These are phyloP conservation scores for Eriocheir sinensis DNA, from an alignment of 1,140 invertebrate species.

Conservation along the genomic window DNA sequence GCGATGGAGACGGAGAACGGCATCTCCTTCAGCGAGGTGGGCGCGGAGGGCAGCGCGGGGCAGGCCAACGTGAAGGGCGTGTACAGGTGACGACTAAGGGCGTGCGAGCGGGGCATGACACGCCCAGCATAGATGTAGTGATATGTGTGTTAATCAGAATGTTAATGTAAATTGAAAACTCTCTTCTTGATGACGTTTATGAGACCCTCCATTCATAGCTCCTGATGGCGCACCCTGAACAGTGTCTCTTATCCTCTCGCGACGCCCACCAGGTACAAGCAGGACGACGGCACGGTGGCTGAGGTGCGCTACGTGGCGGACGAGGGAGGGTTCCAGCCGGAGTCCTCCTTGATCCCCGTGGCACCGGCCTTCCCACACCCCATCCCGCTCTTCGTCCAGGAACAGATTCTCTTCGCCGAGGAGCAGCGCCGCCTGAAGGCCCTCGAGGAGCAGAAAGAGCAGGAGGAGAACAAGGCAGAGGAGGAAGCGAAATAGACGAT, in stretches of 20 bases:
- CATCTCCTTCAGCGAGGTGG: constrained; percentile 31
- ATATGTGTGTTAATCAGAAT: background rate
- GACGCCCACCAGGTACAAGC: constrained; percentile 33
- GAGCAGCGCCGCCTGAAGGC: constrained; percentile 18
- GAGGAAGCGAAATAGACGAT: background rate
- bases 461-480: background rate
- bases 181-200: background rate
- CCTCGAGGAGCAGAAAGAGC: background rate
- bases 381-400: constrained; percentile 63
- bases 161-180: background rate
- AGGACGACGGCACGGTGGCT: constrained; percentile 32
- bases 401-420: constrained; percentile 58
- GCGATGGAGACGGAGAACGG: constrained; percentile 56
- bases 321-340: constrained; percentile 63
- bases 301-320: constrained; percentile 54
- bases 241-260: no score
- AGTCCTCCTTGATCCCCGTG: constrained; percentile 47
- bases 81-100: background rate
- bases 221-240: constrained; percentile 23
- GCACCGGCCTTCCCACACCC: constrained; percentile 55
- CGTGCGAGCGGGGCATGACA: no score
- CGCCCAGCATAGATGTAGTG: background rate
- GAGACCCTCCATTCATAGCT: no score
- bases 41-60: background rate
- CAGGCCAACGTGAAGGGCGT: background rate